Evolutionary conservation across 2,113 vertebrate genomes (phyloP).

Genomic region (Cyprichromis sp.): DNA sequence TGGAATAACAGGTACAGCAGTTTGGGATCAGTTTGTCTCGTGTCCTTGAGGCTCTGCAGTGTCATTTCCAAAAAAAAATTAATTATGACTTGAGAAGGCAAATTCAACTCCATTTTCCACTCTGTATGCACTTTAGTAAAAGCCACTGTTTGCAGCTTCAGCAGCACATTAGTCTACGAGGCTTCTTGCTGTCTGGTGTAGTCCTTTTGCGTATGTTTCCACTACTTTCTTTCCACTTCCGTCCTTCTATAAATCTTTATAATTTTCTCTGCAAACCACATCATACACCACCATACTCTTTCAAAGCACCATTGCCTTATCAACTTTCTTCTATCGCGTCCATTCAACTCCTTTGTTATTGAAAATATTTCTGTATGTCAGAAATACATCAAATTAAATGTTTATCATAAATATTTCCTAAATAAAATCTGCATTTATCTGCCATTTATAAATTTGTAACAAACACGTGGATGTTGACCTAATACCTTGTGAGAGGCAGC

Average conservation of each 20-base stretch:
- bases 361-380: rapidly evolving
- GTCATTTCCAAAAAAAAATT: slow-evolving; percentile 24
- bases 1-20: neutral
- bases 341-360: neutral
- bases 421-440: neutral
- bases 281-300: neutral
- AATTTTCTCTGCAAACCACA: slow-evolving; percentile 24
- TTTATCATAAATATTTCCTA: neutral
- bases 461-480: slow-evolving; percentile 36
- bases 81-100: slow-evolving; percentile 16
- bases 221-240: slow-evolving; percentile 40
- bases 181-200: slow-evolving; percentile 39
- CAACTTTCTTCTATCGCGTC: rapidly evolving
- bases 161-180: slow-evolving; percentile 30
- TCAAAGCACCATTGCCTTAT: neutral
- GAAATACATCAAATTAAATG: rapidly evolving
- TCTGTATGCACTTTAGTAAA: slow-evolving; percentile 26
- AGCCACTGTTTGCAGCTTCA: slow-evolving; percentile 26
- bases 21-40: neutral
- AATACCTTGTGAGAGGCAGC: slow-evolving; percentile 54
- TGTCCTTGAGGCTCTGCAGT: neutral
- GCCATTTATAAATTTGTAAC: slow-evolving; percentile 1
- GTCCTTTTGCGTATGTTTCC: slow-evolving; percentile 36
- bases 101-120: slow-evolving; percentile 40
- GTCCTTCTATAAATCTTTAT: slow-evolving; percentile 27